A percentile compares a stretch with the other conserved stretches of the same genome.
Conservation (phyloP, 2,797 vertebrate genomes). For the Salarias fasciatus region DNA sequence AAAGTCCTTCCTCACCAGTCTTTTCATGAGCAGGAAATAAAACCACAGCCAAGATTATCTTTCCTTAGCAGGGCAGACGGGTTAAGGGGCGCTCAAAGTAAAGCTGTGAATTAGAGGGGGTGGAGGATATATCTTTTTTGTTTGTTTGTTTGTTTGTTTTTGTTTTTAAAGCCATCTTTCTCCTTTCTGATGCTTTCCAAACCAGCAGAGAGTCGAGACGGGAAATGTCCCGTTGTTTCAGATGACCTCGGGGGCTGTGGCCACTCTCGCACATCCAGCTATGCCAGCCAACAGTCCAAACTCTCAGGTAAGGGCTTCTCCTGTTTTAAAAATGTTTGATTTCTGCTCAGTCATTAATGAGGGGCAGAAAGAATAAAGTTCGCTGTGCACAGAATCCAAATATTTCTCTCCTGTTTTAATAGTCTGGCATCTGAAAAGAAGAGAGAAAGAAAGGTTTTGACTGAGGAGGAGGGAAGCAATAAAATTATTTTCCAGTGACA, state of each 20-base stretch:
- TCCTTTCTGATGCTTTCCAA: slow-evolving; percentile 27
- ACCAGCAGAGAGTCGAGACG: slow-evolving; percentile 83
- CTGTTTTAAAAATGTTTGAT: too few relatives aligned
- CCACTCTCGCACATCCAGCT: slow-evolving; percentile 96
- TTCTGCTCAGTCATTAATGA: too few relatives aligned
- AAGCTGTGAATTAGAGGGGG: too few relatives aligned
- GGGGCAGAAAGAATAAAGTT: too few relatives aligned
- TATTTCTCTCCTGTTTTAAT: too few relatives aligned
- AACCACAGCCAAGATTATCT: too few relatives aligned
- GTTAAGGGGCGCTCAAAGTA: too few relatives aligned
- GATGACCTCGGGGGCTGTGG: slow-evolving; percentile 91
- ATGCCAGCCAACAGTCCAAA: slow-evolving; percentile 97
- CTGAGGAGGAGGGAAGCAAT: slow-evolving; percentile 10
- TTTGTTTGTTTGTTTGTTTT: background rate
- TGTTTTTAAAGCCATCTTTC: background rate
- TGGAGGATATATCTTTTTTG: too few relatives aligned
- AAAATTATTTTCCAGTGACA: slow-evolving; percentile 31
- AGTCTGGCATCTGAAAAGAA: background rate
- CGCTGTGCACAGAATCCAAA: too few relatives aligned
- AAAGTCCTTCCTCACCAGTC: too few relatives aligned
- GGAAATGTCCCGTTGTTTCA: slow-evolving; percentile 89
- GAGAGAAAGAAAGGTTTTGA: slow-evolving; percentile 6
- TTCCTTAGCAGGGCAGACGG: too few relatives aligned
- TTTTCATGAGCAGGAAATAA: too few relatives aligned
- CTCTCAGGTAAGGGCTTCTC: slow-evolving; percentile 86